phyloP scores from a whole-genome alignment of 2,797 vertebrate species.

The Antennarius maculatus region DNA sequence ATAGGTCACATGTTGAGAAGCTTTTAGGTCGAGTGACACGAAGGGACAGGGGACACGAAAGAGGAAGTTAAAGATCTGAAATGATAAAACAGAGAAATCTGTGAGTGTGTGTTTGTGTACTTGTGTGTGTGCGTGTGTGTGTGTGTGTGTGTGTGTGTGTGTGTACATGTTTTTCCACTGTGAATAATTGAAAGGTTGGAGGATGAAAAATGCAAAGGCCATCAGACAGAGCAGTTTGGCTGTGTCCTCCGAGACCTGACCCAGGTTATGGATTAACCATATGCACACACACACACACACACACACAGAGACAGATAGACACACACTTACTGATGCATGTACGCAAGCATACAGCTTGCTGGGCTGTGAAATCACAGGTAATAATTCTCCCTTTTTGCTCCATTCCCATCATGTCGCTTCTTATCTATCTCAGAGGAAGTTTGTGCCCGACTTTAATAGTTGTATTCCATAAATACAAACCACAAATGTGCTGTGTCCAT shows the following conservation, averaged over 20 bases:
- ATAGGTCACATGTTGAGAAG: slow-evolving; percentile 65
- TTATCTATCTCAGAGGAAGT: neutral
- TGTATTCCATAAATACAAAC: neutral
- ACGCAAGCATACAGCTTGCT: slow-evolving; percentile 23
- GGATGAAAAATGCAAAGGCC: slow-evolving; percentile 76
- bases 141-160: neutral
- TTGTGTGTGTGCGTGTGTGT: neutral
- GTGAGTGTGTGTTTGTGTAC: slow-evolving; percentile 19
- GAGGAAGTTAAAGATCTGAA: slow-evolving; percentile 7
- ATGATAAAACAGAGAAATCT: slow-evolving; percentile 10
- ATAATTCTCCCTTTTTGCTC: slow-evolving; percentile 41
- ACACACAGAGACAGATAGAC: slow-evolving; percentile 12
- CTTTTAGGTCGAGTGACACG: slow-evolving; percentile 61
- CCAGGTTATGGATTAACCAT: slow-evolving; percentile 63
- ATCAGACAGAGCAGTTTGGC: slow-evolving; percentile 65
- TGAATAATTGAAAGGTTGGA: slow-evolving; percentile 80
- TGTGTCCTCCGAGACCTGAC: slow-evolving; percentile 64
- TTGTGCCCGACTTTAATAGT: neutral
- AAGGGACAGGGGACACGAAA: neutral
- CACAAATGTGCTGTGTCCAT: too few species aligned
- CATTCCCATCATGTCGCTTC: slow-evolving; percentile 6
- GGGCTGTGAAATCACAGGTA: slow-evolving; percentile 51
- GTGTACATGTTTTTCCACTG: slow-evolving; percentile 68
- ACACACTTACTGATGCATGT: neutral
- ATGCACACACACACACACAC: slow-evolving; percentile 14